Evolutionary conservation across 2,888 invertebrate species (phyloP).

Genomic region (Polyploca ridens): DNA sequence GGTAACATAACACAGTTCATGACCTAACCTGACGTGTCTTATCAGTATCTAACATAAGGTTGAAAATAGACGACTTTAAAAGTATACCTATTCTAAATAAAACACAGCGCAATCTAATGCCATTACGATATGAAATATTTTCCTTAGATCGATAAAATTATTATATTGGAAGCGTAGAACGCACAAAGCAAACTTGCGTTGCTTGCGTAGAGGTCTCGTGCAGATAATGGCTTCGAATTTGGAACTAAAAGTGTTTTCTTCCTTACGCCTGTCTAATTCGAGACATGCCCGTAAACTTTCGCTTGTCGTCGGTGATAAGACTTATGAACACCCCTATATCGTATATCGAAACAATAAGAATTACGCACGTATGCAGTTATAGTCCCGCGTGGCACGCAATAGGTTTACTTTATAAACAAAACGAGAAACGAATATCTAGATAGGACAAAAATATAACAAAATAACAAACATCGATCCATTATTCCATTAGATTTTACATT

Average conservation of each 20-base stretch:
- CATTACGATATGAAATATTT: conserved; percentile 4
- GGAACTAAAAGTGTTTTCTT: conserved; percentile 1
- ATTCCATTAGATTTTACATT: too few relatives aligned
- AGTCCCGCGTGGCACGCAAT: background rate
- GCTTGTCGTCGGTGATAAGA: conserved; percentile 41
- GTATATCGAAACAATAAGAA: too few relatives aligned
- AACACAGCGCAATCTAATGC: background rate
- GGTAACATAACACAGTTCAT: conserved; percentile 5
- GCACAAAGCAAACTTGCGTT: conserved; percentile 10
- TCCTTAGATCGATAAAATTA: conserved; percentile 4
- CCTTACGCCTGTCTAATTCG: conserved; percentile 13
- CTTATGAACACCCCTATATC: conserved; percentile 42
- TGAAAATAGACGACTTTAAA: background rate
- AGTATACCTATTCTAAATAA: too few relatives aligned
- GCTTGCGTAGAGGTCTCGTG: background rate
- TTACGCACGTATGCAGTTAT: background rate
- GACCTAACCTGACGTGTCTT: background rate
- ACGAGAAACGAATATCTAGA: too few relatives aligned
- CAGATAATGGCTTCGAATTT: conserved; percentile 8
- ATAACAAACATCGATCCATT: too few relatives aligned
- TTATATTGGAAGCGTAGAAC: conserved; percentile 6
- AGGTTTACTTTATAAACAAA: too few relatives aligned
- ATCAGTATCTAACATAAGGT: background rate
- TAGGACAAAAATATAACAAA: too few relatives aligned
- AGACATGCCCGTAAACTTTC: conserved; percentile 13